phyloP scores from a whole-genome alignment of 2,113 vertebrate genomes.

The Hydrochoerus hydrochaeris region DNA sequence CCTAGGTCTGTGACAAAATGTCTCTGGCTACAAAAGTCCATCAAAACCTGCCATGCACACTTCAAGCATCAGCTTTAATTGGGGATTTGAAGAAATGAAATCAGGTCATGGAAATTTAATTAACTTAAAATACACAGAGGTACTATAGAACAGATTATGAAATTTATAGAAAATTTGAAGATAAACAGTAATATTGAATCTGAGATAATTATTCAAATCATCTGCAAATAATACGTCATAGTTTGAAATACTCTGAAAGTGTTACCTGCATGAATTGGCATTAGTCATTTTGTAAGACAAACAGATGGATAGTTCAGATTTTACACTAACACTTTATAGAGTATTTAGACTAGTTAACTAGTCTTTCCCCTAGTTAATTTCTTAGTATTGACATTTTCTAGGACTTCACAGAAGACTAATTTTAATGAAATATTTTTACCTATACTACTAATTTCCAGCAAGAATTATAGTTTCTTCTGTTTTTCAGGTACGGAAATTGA shows the following conservation, averaged over 20 bases:
- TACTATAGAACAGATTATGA: not conserved
- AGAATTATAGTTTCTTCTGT: not conserved
- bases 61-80: slow-evolving; percentile 15
- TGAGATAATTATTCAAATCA: slow-evolving; percentile 25
- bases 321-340: not conserved
- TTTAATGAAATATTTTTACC: slow-evolving; percentile 30
- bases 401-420: not conserved
- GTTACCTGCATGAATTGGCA: not conserved
- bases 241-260: slow-evolving; percentile 9
- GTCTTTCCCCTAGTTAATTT: not conserved
- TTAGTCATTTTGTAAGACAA: not conserved
- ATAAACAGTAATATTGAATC: not conserved
- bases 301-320: not conserved
- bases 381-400: not conserved
- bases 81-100: slow-evolving; percentile 48
- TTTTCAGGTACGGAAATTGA: too few relatives aligned
- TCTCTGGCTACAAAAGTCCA: not conserved
- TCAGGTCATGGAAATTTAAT: slow-evolving; percentile 2
- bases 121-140: slow-evolving; percentile 21
- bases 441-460: not conserved
- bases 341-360: not conserved
- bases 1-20: not conserved
- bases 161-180: slow-evolving; percentile 39
- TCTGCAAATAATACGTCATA: not conserved
- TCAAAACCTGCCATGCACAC: not conserved